A percentile compares a stretch with the other conserved stretches of the same genome.
Evolutionary conservation across 2,797 vertebrate species (phyloP).

Genomic region (Scarus forsteni): DNA sequence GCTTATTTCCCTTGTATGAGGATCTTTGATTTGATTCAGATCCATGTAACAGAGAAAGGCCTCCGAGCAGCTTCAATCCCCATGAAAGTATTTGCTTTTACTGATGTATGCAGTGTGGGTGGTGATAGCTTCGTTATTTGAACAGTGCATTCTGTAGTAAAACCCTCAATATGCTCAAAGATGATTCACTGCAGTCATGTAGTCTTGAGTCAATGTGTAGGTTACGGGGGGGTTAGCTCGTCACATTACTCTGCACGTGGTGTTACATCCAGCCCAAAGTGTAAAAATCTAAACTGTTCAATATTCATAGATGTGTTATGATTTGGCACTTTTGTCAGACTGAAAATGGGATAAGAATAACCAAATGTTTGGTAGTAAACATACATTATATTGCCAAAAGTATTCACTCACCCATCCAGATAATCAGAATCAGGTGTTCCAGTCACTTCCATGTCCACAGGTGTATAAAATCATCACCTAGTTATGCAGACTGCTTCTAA

Average conservation of each 20-base stretch:
- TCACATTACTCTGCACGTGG: neutral
- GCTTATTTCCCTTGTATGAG: neutral
- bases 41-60: constrained; percentile 4
- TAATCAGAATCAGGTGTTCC: too few relatives aligned
- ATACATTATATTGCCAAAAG: too few relatives aligned
- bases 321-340: neutral
- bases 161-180: neutral
- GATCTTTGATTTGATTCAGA: neutral
- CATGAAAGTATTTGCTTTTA: constrained; percentile 4
- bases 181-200: constrained; percentile 1
- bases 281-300: neutral
- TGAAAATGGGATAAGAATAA: too few relatives aligned
- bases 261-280: neutral
- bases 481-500: too few relatives aligned
- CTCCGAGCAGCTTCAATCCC: constrained; percentile 7
- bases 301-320: too few relatives aligned
- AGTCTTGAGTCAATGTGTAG: neutral
- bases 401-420: too few relatives aligned
- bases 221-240: neutral
- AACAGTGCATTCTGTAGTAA: neutral
- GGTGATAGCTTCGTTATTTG: neutral
- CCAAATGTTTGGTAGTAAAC: too few relatives aligned
- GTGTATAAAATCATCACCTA: too few relatives aligned
- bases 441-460: too few relatives aligned
- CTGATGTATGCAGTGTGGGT: neutral